Percentiles rank a stretch among this genome's conserved stretches.
Conservation (phyloP, 2,888 invertebrate genomes). For the Phyllotreta striolata region DNA sequence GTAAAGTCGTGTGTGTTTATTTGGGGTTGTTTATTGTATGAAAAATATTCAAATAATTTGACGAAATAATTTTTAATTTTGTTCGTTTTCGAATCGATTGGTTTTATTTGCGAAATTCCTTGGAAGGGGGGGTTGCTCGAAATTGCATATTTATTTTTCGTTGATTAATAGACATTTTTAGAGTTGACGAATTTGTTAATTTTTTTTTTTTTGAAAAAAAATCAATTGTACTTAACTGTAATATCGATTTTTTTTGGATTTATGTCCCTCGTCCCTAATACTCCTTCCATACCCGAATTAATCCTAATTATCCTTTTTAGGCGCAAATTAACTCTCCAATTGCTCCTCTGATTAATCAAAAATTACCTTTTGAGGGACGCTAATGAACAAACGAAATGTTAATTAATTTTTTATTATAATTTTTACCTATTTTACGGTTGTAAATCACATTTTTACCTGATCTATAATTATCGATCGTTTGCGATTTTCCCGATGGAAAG, state of each 20-base stretch:
- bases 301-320: too few relatives aligned
- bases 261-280: too few relatives aligned
- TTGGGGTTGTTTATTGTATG: too few relatives aligned
- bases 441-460: slow-evolving; percentile 20
- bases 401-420: slow-evolving; percentile 16
- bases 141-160: neutral
- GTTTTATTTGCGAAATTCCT: neutral
- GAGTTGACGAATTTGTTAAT: neutral
- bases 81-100: neutral
- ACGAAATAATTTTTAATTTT: too few relatives aligned
- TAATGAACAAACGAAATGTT: neutral
- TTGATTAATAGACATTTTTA: slow-evolving; percentile 1
- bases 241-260: slow-evolving; percentile 34
- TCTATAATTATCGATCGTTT: slow-evolving; percentile 25
- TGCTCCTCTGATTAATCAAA: slow-evolving; percentile 10
- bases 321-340: slow-evolving; percentile 7
- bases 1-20: slow-evolving; percentile 34
- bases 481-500: slow-evolving; percentile 26
- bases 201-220: too few relatives aligned
- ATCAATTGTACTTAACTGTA: slow-evolving; percentile 40
- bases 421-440: slow-evolving; percentile 22
- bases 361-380: slow-evolving; percentile 16
- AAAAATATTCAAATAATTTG: too few relatives aligned
- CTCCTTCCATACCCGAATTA: too few relatives aligned
- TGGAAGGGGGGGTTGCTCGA: neutral